Evolutionary conservation across 2,888 invertebrate species (phyloP).

Genomic region (Drosophila picticornis): DNA sequence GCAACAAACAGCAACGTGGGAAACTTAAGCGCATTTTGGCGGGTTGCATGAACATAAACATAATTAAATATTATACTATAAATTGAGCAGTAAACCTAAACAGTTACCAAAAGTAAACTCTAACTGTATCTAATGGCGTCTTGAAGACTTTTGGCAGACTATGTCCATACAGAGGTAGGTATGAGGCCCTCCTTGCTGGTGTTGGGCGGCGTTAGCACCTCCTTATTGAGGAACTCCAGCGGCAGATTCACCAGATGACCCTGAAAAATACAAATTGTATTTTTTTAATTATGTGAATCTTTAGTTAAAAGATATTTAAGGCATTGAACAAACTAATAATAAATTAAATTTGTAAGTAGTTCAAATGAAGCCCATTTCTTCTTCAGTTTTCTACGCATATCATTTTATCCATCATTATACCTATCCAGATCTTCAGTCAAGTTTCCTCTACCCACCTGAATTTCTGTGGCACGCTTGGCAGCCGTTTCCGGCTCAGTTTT

Average conservation of each 20-base stretch:
- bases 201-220: constrained; percentile 92
- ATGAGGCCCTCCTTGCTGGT: constrained; percentile 96
- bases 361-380: not conserved
- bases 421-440: not conserved
- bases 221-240: constrained; percentile 94
- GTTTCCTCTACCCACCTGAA: constrained; percentile 86
- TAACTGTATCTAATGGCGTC: constrained; percentile 47
- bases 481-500: constrained; percentile 91
- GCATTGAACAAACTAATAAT: not conserved
- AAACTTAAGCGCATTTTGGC: constrained; percentile 70
- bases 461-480: constrained; percentile 89
- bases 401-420: not conserved
- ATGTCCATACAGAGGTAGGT: constrained; percentile 97
- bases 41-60: constrained; percentile 46
- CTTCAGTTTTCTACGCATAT: not conserved
- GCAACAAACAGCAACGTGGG: constrained; percentile 49
- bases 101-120: constrained; percentile 10
- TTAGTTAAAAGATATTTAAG: not conserved
- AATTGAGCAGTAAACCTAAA: constrained; percentile 16
- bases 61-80: not conserved
- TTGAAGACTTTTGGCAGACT: constrained; percentile 74
- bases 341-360: not conserved
- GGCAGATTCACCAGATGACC: constrained; percentile 96
- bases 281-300: not conserved
- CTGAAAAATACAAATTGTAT: constrained; percentile 80